Evolutionary conservation across 2,113 vertebrate species (phyloP).

Genomic region (Halichoeres trimaculatus): DNA sequence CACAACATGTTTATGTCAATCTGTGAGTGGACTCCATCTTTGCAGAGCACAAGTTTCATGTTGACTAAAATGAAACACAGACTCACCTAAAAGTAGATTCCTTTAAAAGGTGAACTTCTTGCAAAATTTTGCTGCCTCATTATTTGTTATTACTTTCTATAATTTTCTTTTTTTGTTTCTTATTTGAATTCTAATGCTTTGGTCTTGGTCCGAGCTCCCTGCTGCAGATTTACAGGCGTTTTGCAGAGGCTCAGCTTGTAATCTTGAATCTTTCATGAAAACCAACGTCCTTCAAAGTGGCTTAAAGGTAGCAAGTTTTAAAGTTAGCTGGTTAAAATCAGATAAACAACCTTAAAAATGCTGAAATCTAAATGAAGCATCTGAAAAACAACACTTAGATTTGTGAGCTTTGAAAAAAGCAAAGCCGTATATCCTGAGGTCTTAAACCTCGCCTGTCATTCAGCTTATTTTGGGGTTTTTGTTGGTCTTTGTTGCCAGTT

Average conservation of each 20-base stretch:
- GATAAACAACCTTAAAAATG: neutral
- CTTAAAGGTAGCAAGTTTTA: neutral
- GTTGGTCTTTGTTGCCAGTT: neutral
- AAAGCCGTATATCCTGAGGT: no score
- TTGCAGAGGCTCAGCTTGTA: conserved; percentile 7
- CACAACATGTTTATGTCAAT: neutral
- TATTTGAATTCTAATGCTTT: no score
- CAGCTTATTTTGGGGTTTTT: no score
- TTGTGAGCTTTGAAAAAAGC: no score
- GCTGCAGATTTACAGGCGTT: neutral
- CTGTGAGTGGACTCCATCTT: neutral
- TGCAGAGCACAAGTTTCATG: neutral
- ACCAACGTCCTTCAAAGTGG: neutral
- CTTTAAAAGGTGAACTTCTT: neutral
- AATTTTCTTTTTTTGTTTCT: no score
- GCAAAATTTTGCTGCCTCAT: no score
- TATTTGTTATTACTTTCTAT: no score
- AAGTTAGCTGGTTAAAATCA: neutral
- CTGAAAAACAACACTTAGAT: neutral
- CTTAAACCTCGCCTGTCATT: neutral
- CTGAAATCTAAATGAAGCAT: no score
- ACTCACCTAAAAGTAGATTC: neutral
- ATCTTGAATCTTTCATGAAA: conserved; percentile 9
- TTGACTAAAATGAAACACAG: neutral
- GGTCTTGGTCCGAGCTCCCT: no score